Percentiles rank a stretch among this genome's conserved stretches.
phyloP scores from a whole-genome alignment of 2,113 vertebrate genomes.

The Grammomys surdaster region DNA sequence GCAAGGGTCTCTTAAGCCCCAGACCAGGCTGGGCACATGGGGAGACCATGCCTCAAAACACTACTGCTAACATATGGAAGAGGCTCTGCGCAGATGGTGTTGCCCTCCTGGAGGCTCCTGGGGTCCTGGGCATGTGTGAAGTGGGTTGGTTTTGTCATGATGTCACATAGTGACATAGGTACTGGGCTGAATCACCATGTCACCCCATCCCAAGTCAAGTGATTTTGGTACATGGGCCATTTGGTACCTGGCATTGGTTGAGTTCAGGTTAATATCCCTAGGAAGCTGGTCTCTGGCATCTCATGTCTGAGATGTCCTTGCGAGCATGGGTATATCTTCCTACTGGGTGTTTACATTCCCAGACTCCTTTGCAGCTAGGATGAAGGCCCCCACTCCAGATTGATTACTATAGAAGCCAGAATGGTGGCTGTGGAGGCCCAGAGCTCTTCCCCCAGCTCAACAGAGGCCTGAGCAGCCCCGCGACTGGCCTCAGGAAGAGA shows the following conservation, averaged over 20 bases:
- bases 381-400: background rate
- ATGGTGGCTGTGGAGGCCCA: too few species aligned
- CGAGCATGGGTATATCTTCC: background rate
- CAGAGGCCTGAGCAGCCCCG: rapidly evolving
- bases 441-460: background rate
- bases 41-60: background rate
- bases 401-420: too few species aligned
- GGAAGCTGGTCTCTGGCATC: background rate
- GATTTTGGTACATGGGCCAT: background rate
- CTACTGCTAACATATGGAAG: background rate
- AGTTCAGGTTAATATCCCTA: too few species aligned
- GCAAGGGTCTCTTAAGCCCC: background rate
- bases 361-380: background rate
- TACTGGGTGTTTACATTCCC: background rate
- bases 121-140: background rate
- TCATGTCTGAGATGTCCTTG: background rate
- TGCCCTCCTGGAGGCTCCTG: background rate
- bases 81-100: background rate
- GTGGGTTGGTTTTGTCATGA: background rate
- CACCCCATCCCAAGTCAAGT: too few species aligned
- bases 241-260: background rate
- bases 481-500: background rate
- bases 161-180: too few species aligned
- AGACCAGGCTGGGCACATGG: background rate
- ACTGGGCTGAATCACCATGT: background rate